Conservation (phyloP, 2,888 invertebrate species). For the Leuctra nigra region DNA sequence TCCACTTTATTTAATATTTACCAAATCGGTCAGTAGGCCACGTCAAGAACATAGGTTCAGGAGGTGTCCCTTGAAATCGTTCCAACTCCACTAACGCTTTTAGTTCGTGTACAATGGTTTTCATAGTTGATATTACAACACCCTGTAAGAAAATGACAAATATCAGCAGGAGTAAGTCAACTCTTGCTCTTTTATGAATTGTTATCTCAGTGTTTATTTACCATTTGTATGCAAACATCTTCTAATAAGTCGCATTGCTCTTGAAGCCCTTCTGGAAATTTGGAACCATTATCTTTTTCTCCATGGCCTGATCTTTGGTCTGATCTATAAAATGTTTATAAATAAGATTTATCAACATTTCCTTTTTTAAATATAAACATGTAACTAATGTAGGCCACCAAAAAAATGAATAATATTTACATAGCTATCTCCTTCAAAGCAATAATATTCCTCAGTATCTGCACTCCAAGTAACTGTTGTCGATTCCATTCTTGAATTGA, state of each 20-base stretch:
- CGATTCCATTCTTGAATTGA: conserved; percentile 48
- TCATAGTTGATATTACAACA: conserved; percentile 33
- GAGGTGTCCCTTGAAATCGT: conserved; percentile 28
- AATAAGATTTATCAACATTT: not conserved
- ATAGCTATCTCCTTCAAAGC: conserved; percentile 15
- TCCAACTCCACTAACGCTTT: conserved; percentile 37
- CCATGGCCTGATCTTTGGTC: not conserved
- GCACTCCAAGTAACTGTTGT: conserved; percentile 41
- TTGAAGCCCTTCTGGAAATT: conserved; percentile 34
- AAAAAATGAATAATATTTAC: not conserved
- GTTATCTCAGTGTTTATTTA: conserved; percentile 25
- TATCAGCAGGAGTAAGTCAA: not conserved
- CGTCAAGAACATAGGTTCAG: conserved; percentile 37
- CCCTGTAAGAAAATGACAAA: conserved; percentile 30
- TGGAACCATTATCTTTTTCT: conserved; percentile 25
- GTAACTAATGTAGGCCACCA: too few species aligned
- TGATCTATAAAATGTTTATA: not conserved
- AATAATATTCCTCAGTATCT: conserved; percentile 24
- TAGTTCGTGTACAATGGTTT: conserved; percentile 35
- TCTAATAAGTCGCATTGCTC: conserved; percentile 35
- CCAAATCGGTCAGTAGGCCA: conserved; percentile 34
- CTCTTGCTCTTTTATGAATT: not conserved
- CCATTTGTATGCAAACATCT: conserved; percentile 34
- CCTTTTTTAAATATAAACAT: too few species aligned
- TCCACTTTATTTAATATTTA: conserved; percentile 23